These are phyloP conservation scores for Ochropleura plecta DNA, from an alignment of 2,888 invertebrate genomes.

Conservation along the genomic window DNA sequence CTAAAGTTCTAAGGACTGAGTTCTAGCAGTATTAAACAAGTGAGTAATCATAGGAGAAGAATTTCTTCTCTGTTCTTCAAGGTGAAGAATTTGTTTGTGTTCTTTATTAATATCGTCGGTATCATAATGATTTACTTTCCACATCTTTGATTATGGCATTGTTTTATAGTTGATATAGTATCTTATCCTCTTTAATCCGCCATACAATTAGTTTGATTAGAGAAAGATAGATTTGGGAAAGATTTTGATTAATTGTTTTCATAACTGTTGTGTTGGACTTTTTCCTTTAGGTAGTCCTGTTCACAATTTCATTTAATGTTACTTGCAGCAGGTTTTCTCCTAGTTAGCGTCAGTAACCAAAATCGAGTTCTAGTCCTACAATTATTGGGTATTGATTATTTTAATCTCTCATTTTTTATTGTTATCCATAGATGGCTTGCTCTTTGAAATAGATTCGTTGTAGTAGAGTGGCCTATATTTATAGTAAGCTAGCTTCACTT, in stretches of 20 bases:
- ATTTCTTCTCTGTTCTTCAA: background rate
- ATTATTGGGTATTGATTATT: background rate
- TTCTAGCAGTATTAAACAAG: constrained; percentile 33
- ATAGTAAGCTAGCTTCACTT: too few species aligned
- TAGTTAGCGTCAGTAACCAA: background rate
- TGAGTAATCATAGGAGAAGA: constrained; percentile 42
- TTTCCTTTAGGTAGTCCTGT: background rate
- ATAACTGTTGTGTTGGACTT: background rate
- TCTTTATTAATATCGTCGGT: background rate
- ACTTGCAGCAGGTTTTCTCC: background rate
- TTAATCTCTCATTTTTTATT: background rate
- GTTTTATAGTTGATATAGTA: constrained; percentile 15
- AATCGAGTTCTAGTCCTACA: background rate
- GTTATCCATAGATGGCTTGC: background rate
- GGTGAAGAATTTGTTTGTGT: background rate
- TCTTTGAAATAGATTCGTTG: background rate
- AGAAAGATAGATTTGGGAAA: background rate
- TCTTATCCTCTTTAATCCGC: constrained; percentile 26
- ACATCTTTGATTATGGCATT: constrained; percentile 17
- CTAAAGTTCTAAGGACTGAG: constrained; percentile 51
- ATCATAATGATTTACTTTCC: constrained; percentile 10
- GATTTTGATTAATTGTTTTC: background rate
- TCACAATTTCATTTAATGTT: background rate
- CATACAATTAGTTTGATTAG: constrained; percentile 16
- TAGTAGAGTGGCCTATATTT: background rate